phyloP scores from a whole-genome alignment of 2,888 invertebrate species.

The Abrostola triplasia region DNA sequence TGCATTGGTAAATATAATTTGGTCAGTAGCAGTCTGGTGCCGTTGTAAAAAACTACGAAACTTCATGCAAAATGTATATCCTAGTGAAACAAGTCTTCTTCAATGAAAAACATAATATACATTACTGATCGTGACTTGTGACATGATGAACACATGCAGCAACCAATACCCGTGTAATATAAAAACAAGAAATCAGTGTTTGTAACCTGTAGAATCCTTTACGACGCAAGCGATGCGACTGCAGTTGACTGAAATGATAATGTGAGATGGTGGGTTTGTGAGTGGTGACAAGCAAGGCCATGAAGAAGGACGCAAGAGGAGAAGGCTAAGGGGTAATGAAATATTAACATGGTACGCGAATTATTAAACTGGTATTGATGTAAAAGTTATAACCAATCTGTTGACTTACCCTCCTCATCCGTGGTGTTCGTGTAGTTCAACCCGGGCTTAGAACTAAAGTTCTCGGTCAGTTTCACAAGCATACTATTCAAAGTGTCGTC shows the following conservation, averaged over 20 bases:
- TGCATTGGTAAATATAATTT: conserved; percentile 14
- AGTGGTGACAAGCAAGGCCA: conserved; percentile 60
- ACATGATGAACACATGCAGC: conserved; percentile 55
- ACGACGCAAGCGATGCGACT: conserved; percentile 74
- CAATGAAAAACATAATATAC: neutral
- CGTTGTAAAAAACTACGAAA: conserved; percentile 19
- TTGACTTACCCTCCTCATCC: conserved; percentile 66
- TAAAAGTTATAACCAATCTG: neutral
- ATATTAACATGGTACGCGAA: conserved; percentile 17
- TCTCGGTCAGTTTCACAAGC: conserved; percentile 77
- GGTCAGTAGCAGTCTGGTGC: conserved; percentile 3
- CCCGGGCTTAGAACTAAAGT: conserved; percentile 65
- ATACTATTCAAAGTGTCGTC: conserved; percentile 73
- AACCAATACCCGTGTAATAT: conserved; percentile 62
- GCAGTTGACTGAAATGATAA: conserved; percentile 77
- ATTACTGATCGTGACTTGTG: neutral
- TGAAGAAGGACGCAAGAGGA: conserved; percentile 54
- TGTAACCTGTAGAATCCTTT: conserved; percentile 73
- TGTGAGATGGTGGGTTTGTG: conserved; percentile 61
- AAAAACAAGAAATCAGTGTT: conserved; percentile 55
- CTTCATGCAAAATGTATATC: conserved; percentile 20
- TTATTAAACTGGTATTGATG: conserved; percentile 8
- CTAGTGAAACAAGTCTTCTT: too few species aligned
- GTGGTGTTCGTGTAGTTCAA: conserved; percentile 70
- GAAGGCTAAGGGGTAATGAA: conserved; percentile 22